These are phyloP conservation scores for Bucorvus abyssinicus DNA, from an alignment of 2,797 vertebrate species.

Conservation along the genomic window DNA sequence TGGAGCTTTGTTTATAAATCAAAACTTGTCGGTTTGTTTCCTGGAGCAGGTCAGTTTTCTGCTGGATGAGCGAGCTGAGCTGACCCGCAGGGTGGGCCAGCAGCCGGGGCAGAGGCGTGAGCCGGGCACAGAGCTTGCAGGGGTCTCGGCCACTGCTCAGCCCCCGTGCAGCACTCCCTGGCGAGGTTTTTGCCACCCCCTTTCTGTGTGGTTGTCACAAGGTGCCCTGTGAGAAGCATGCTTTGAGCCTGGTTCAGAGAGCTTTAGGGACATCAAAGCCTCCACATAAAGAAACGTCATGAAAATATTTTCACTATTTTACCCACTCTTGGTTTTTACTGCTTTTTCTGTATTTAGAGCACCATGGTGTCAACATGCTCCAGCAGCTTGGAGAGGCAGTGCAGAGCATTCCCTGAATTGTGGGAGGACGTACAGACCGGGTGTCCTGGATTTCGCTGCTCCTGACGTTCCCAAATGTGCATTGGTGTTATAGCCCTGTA, in stretches of 20 bases:
- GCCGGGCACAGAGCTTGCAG: neutral
- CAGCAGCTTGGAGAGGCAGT: neutral
- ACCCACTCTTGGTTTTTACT: neutral
- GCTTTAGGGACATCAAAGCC: neutral
- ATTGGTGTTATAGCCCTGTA: neutral
- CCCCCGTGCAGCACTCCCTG: fast-evolving
- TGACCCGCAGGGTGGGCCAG: fast-evolving
- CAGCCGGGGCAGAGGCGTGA: neutral
- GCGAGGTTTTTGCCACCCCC: fast-evolving
- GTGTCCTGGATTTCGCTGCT: neutral
- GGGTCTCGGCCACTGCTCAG: no score
- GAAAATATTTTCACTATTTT: neutral
- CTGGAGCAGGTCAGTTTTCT: neutral
- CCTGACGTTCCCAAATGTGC: neutral
- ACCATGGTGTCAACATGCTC: neutral
- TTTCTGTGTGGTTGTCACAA: neutral
- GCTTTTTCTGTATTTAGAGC: neutral
- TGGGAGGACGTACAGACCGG: neutral
- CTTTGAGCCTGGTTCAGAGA: neutral
- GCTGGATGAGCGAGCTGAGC: neutral
- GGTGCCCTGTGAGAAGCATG: neutral
- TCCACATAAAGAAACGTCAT: neutral
- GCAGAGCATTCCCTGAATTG: neutral
- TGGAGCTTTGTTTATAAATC: fast-evolving
- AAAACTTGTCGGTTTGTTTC: fast-evolving